Base-by-base conservation (phyloP, 1,140 invertebrate species). In the Meteorus sp. region DNA sequence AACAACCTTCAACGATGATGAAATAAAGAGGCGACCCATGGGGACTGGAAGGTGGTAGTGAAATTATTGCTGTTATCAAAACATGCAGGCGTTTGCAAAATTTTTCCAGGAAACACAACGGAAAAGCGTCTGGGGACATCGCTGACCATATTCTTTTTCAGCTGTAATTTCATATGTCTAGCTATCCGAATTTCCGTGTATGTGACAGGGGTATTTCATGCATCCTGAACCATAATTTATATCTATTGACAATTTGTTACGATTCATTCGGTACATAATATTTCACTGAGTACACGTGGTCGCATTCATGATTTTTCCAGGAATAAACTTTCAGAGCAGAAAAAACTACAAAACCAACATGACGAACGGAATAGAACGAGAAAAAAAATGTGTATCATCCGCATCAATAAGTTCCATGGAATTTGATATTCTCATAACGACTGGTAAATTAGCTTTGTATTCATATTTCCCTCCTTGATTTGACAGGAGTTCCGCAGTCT, bases 1-100 rank as follows among this genome's bases (percentile, higher is more conserved):
- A 60, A 56, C 37, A 22, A 41, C 55, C 50, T 51, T 56, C 51
- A 22, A 47, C 41, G 56, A 44, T 11, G 25, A 37, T 41, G 19
- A 37, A 31, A 25, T 11, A 11, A 37, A 29, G 23, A 51, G 39
- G 27, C 29, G 35, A 25, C 17, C 23, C 20, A 33, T 22, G 29
- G 17, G 17, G n/a, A n/a, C 11, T 7, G 19, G 41, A 23, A 13
- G 44, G 41, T 19, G 31, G n/a, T n/a, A n/a, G n/a, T n/a, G n/a
- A n/a, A n/a, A n/a, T n/a, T n/a, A n/a, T n/a, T n/a, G n/a, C n/a
- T n/a, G n/a, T n/a, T n/a, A n/a, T 20, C 23, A 19, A 67, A 22
- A 47, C 15, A 71, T 61, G 68, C 66, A 67, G 64, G 44, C 67
- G 69, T 69, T 58, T 64, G 69, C 69, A 66, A 61, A 71, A 69